Base-by-base conservation (phyloP, 1,140 invertebrate species). In the Listronotus oregonensis region DNA sequence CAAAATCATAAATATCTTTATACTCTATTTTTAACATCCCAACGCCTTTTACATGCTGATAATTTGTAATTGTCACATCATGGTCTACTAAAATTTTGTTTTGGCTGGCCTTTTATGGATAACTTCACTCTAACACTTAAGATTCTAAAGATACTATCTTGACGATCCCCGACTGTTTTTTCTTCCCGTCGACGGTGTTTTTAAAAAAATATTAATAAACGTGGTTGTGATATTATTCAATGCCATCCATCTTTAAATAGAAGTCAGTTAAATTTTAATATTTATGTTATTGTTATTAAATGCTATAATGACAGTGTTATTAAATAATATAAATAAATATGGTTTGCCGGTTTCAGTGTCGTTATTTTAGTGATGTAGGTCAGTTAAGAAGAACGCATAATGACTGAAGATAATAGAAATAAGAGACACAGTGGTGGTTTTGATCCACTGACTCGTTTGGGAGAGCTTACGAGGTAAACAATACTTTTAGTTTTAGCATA, bases 391-490 rank as follows among this genome's bases (percentile, higher is more conserved):
- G 17, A 47, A 47, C 1, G 40, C 21, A 27, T 27, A 27, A 73
- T 73, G 71, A 59, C 58, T 1, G 70, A 73, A 39, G 71, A 69
- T 17, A 67, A 68, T 51, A 32, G 44, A 12, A 60, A 62, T 14
- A 68, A 86, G 70, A 85, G 90, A 68, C 80, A 91, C 73, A 91
- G 90, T 75, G 89, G 91, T 81, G 89, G 91, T 67, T 89, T 91
- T 75, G 89, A 91, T 81, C 89, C 89, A 68, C 84, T 91, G 68
- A 84, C 88, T 56, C 82, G 89, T 73, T 80, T 91, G 47, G 85
- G 86, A 74, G 83, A 89, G 71, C 79, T 85, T 73, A 83, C 82
- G 21, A 71, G 69, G 67, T 71, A 55, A 55, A 7, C 21, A 58
- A 58, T 27, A 50, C 49, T 58, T 58, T 12, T 39, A 0, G 10